Conservation (phyloP, 1,140 invertebrate genomes). For the Trichonephila clavata region DNA sequence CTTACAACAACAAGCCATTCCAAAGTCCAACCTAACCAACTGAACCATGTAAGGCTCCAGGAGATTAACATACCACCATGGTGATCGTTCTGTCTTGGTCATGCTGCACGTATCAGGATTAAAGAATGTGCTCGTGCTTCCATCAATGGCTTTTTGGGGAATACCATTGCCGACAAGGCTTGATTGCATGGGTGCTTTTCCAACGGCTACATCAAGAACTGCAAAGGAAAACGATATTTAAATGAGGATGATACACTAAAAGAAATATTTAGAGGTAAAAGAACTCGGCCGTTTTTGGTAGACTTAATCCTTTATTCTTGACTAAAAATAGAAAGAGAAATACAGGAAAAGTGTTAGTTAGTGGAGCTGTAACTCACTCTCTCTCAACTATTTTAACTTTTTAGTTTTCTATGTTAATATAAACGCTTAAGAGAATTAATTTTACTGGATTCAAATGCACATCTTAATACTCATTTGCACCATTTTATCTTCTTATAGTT, state of each 20-base stretch:
- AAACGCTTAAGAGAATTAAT: too few species aligned
- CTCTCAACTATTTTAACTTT: too few species aligned
- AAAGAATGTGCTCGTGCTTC: conserved; percentile 91
- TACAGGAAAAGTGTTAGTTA: background rate
- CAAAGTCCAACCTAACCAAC: conserved; percentile 94
- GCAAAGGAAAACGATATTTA: conserved; percentile 80
- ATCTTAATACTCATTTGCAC: too few species aligned
- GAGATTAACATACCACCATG: conserved; percentile 98
- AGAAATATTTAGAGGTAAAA: background rate
- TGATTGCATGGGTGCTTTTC: conserved; percentile 97
- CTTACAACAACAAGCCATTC: conserved; percentile 93
- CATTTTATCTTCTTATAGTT: too few species aligned
- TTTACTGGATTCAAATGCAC: too few species aligned
- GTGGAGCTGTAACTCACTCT: too few species aligned
- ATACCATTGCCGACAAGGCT: conserved; percentile 90
- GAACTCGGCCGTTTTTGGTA: background rate
- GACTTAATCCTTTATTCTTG: background rate
- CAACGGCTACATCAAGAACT: conserved; percentile 97
- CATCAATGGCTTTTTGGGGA: conserved; percentile 94
- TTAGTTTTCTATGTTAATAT: too few species aligned
- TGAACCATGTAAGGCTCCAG: conserved; percentile 97
- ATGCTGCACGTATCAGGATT: conserved; percentile 90
- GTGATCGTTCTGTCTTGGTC: conserved; percentile 89
- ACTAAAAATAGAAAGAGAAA: background rate
- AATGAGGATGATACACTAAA: background rate